Evolutionary conservation across 2,113 vertebrate genomes (phyloP), one percentile per base, ranked within the genome.

Genomic region (Bucco capensis): DNA sequence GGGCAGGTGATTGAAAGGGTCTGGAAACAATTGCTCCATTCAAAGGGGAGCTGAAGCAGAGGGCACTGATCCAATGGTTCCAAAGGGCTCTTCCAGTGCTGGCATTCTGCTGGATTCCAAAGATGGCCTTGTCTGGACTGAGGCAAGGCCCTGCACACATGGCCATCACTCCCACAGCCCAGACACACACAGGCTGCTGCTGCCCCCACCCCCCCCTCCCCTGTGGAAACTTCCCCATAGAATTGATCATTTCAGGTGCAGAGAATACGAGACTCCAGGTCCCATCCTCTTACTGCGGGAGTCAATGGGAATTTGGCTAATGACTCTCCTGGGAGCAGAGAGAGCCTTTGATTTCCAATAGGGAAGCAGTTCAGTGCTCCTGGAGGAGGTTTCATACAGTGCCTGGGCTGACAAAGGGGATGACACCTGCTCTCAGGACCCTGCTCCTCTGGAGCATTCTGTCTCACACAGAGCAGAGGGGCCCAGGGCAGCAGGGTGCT

Each of bases 21-120:
- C 80, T 87, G 93, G 88, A 90, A 96, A 94, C 94, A 97, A 97
- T 83, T 92, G 89, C 92, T 92, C 92, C 96, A 92, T 97, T 98
- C 93, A 97, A 51, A 89, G 80, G 4, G 1, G 71, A 70, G 44
- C 94, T 96, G 90, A 82, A 95, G 93, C 96, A 90, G 88, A 60
- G 83, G 33, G 22, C 93, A 91, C 75, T 80, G 96, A 97, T 91
- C 94, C 79, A 10, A 56, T 42, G 87, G 81, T 58, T 97, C 94
- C 94, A 92, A 96, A 86, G 30, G 2, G 78, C 89, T 94, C 86
- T 92, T 95, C 47, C 65, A 89, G 78, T 72, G 47, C 91, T 2
- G 74, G 82, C 70, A 15, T 91, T 97, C 97, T 5, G 56, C 57
- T 62, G 96, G 85, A 89, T 75, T 97, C 94, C 96, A 95, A 97